Conservation (phyloP, 2,888 invertebrate genomes). For the Chrysolina oricalcia region DNA sequence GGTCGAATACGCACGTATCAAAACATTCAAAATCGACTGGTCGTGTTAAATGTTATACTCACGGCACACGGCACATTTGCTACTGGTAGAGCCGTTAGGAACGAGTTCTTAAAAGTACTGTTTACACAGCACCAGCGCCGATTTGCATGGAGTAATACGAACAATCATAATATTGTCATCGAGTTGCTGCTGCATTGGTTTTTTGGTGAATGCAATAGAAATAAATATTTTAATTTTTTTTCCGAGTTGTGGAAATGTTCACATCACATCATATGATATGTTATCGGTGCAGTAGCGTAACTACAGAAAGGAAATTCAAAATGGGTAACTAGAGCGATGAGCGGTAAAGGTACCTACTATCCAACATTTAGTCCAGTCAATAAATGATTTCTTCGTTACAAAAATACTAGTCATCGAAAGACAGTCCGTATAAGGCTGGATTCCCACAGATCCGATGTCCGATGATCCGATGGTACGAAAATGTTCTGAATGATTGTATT, state of each 20-base stretch:
- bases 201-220: not conserved
- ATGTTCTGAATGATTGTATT: no score
- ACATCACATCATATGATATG: not conserved
- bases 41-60: slow-evolving; percentile 17
- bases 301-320: not conserved
- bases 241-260: not conserved
- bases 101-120: slow-evolving; percentile 51
- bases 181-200: not conserved
- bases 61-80: slow-evolving; percentile 35
- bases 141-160: slow-evolving; percentile 37
- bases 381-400: no score
- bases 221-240: not conserved
- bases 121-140: slow-evolving; percentile 47
- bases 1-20: slow-evolving; percentile 6
- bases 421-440: no score
- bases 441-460: no score
- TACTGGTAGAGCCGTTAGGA: slow-evolving; percentile 52
- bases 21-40: slow-evolving; percentile 34
- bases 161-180: slow-evolving; percentile 25
- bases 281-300: not conserved
- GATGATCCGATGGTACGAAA: no score
- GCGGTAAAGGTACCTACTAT: no score
- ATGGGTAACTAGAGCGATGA: not conserved
- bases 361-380: no score
- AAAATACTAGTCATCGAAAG: no score